These are phyloP conservation scores for Morpho deidamia DNA, from an alignment of 2,888 invertebrate genomes.

Conservation along the genomic window DNA sequence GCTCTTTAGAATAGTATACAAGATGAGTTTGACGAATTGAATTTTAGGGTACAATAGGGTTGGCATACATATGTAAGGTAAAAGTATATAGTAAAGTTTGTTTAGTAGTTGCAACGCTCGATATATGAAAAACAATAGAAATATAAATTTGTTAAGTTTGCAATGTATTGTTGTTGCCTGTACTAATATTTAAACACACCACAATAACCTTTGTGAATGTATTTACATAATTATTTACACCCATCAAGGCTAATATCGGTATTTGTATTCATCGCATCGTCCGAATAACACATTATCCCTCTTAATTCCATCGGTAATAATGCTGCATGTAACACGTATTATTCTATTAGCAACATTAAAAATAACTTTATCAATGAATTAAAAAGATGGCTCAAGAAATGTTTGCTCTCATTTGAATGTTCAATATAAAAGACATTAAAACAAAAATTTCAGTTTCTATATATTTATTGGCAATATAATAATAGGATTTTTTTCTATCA, in stretches of 20 bases:
- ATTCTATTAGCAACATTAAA: background rate
- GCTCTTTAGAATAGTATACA: too few relatives aligned
- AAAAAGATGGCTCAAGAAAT: background rate
- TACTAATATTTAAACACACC: background rate
- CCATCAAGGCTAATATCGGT: constrained; percentile 14
- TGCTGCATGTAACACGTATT: too few relatives aligned
- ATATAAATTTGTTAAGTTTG: too few relatives aligned
- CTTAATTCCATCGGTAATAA: background rate
- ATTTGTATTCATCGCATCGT: constrained; percentile 13
- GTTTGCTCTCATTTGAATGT: too few relatives aligned
- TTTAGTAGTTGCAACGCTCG: too few relatives aligned
- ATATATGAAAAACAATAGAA: too few relatives aligned
- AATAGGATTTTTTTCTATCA: constrained; percentile 5
- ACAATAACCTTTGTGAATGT: background rate
- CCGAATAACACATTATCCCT: background rate
- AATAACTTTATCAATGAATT: background rate
- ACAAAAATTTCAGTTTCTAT: background rate
- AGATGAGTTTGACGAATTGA: too few relatives aligned
- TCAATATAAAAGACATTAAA: background rate
- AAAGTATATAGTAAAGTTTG: too few relatives aligned
- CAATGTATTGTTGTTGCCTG: too few relatives aligned
- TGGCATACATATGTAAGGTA: too few relatives aligned
- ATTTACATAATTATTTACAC: constrained; percentile 11
- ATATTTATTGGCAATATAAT: background rate
- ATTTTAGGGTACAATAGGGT: too few relatives aligned